phyloP scores from a whole-genome alignment of 2,888 invertebrate genomes.

The Lasioglossum pauxillum region DNA sequence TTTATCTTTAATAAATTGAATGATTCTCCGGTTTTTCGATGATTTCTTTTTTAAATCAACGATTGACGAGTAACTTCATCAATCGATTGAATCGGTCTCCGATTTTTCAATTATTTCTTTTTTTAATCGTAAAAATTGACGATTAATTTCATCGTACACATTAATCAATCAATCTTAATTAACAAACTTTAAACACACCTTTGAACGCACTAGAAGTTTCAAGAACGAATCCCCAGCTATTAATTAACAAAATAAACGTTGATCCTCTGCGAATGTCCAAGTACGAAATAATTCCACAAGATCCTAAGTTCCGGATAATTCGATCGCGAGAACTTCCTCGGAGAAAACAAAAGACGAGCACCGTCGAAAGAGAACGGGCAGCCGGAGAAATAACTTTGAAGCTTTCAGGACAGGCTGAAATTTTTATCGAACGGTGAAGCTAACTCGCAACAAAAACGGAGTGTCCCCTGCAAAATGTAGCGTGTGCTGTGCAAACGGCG shows the following conservation, averaged over 20 bases:
- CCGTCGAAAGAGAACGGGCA: background rate
- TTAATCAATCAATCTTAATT: too few species aligned
- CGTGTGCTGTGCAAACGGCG: background rate
- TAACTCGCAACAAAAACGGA: background rate
- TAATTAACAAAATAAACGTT: background rate
- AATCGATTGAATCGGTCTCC: too few species aligned
- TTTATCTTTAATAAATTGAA: too few species aligned
- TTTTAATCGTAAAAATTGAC: background rate
- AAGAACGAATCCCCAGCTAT: background rate
- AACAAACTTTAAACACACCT: too few species aligned
- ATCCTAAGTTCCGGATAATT: background rate
- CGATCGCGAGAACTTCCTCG: background rate
- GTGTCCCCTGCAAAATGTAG: conserved; percentile 7
- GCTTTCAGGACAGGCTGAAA: conserved; percentile 8
- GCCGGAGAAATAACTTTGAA: background rate
- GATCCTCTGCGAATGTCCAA: background rate
- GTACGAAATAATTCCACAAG: background rate
- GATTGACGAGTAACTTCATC: too few species aligned
- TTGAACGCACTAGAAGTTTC: background rate
- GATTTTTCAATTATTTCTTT: too few species aligned
- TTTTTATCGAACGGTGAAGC: background rate
- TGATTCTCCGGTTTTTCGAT: too few species aligned
- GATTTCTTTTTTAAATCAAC: too few species aligned
- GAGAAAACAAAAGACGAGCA: too few species aligned
- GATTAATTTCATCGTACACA: background rate